phyloP scores from a whole-genome alignment of 2,797 vertebrate species.

The Streptopelia turtur region DNA sequence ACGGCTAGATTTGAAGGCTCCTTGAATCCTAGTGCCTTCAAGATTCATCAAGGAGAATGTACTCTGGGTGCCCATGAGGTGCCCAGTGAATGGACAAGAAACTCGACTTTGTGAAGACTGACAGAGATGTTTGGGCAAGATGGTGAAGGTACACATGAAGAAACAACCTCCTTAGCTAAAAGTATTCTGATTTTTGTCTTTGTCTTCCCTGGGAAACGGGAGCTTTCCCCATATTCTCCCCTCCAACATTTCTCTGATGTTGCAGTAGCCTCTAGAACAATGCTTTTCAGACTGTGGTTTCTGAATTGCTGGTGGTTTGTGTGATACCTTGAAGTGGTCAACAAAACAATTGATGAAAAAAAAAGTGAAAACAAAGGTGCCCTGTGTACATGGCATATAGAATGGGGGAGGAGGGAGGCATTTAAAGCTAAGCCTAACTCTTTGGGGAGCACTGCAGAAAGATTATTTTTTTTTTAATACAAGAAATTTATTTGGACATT shows the following conservation, averaged over 20 bases:
- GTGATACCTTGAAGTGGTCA: background rate
- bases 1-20: background rate
- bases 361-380: background rate
- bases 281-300: background rate
- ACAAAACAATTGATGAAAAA: background rate
- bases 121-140: background rate
- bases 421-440: background rate
- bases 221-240: background rate
- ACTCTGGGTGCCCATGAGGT: background rate
- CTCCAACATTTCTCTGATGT: background rate
- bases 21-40: background rate
- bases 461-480: background rate
- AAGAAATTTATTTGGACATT: background rate
- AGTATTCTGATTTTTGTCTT: background rate
- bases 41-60: background rate
- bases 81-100: background rate
- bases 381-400: background rate
- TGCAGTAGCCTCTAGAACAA: background rate
- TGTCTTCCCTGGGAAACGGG: background rate
- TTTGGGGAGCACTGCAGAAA: background rate
- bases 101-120: background rate
- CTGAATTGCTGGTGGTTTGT: background rate
- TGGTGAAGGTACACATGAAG: background rate
- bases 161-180: background rate
- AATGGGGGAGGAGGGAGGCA: background rate